Conservation (phyloP, 2,888 invertebrate species). For the Aproaerema taeniolella region DNA sequence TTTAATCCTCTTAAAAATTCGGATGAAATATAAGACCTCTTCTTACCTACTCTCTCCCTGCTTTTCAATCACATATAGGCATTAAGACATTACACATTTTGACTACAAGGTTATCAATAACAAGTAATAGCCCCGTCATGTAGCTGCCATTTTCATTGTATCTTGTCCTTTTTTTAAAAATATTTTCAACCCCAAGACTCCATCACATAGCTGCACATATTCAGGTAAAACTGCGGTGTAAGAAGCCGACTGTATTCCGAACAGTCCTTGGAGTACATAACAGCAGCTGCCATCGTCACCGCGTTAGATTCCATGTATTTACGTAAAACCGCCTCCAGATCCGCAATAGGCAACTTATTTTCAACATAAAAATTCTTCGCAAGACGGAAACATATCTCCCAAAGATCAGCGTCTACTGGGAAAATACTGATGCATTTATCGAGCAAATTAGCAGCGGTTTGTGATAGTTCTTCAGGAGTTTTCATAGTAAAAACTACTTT, state of each 20-base stretch:
- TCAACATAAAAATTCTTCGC: slow-evolving; percentile 60
- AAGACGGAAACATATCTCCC: slow-evolving; percentile 60
- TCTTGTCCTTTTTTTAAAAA: not conserved
- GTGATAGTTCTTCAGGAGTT: slow-evolving; percentile 37
- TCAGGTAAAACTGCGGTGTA: slow-evolving; percentile 64
- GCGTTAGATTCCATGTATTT: slow-evolving; percentile 73
- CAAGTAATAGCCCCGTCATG: no score
- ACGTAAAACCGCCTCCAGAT: slow-evolving; percentile 73
- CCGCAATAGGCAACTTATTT: slow-evolving; percentile 56
- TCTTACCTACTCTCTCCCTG: no score
- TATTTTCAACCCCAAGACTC: slow-evolving; percentile 62
- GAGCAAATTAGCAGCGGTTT: slow-evolving; percentile 48
- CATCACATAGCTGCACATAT: slow-evolving; percentile 65
- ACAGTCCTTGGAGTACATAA: slow-evolving; percentile 68
- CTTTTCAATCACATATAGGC: no score
- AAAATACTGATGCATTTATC: slow-evolving; percentile 61
- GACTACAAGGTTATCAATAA: no score
- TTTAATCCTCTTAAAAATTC: no score
- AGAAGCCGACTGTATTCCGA: slow-evolving; percentile 62
- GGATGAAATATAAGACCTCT: no score
- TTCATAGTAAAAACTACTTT: slow-evolving; percentile 22
- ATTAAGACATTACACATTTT: no score
- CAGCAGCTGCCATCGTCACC: slow-evolving; percentile 62
- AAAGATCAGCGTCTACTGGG: slow-evolving; percentile 51
- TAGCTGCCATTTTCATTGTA: no score